Conservation (phyloP, 2,797 vertebrate species). For the Rhynchotus rufescens region DNA sequence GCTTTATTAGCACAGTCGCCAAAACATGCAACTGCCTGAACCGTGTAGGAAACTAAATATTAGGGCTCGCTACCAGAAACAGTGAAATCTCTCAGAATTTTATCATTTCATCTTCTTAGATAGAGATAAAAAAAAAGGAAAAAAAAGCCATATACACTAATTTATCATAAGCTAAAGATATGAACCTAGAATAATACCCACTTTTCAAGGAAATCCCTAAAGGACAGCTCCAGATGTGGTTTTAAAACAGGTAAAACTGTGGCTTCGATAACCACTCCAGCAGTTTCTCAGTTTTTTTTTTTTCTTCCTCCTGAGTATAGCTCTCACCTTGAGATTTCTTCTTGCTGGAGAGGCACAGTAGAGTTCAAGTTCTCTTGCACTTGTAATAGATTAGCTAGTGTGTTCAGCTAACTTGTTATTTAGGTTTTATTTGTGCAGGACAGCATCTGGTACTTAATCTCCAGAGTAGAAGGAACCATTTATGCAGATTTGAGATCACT, state of each 20-base stretch:
- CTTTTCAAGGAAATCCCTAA: neutral
- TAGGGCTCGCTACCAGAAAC: neutral
- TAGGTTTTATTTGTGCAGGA: constrained; percentile 54
- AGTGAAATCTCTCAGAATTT: neutral
- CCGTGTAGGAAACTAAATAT: neutral
- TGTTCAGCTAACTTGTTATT: constrained; percentile 32
- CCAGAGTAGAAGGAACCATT: constrained; percentile 71
- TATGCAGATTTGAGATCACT: constrained; percentile 68
- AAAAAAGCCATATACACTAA: neutral
- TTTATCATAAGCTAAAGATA: neutral
- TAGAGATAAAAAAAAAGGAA: neutral
- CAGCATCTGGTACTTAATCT: constrained; percentile 71
- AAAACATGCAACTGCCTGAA: neutral
- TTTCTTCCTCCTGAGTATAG: neutral
- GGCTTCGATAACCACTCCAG: neutral
- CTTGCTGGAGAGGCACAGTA: neutral
- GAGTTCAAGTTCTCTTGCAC: neutral
- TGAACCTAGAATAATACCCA: neutral
- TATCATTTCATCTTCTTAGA: neutral
- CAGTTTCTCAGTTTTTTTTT: neutral
- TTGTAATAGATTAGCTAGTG: neutral
- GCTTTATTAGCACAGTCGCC: neutral
- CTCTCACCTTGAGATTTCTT: neutral
- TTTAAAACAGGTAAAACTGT: neutral
- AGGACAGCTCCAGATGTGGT: neutral